These are phyloP conservation scores for Macropus fuliginosus DNA, from an alignment of 2,797 vertebrate genomes.

Conservation along the genomic window DNA sequence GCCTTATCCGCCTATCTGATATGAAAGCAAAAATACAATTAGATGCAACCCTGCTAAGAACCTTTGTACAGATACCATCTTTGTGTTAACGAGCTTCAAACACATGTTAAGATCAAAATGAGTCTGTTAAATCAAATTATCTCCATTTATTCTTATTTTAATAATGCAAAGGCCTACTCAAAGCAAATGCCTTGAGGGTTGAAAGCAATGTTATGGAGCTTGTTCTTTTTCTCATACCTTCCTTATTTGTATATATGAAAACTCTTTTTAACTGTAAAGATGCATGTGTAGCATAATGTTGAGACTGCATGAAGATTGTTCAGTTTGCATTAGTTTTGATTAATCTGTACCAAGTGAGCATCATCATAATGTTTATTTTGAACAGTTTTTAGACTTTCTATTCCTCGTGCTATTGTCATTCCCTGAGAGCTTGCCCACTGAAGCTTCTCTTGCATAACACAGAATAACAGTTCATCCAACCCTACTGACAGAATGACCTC, in stretches of 20 bases:
- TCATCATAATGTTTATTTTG: neutral
- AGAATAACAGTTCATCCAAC: neutral
- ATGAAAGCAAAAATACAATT: constrained; percentile 73
- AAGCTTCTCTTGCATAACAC: neutral
- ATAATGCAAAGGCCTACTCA: constrained; percentile 20
- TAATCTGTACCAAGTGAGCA: constrained; percentile 41
- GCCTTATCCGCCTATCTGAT: constrained; percentile 72
- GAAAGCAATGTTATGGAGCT: constrained; percentile 5
- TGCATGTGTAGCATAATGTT: neutral
- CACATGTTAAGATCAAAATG: constrained; percentile 34
- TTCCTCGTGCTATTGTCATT: neutral
- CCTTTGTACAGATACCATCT: constrained; percentile 33
- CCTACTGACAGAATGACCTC: neutral
- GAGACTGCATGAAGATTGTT: neutral
- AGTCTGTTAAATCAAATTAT: constrained; percentile 46
- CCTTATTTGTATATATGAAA: constrained; percentile 28
- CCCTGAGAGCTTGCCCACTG: neutral
- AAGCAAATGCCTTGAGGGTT: constrained; percentile 10
- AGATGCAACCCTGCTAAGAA: neutral
- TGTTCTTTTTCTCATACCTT: neutral
- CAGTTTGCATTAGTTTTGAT: constrained; percentile 2
- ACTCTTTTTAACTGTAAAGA: constrained; percentile 21
- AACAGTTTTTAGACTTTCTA: neutral
- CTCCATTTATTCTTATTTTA: constrained; percentile 65
- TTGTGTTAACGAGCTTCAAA: constrained; percentile 4